These are phyloP conservation scores for Leiothrix lutea DNA, from an alignment of 2,113 vertebrate genomes.

Conservation along the genomic window DNA sequence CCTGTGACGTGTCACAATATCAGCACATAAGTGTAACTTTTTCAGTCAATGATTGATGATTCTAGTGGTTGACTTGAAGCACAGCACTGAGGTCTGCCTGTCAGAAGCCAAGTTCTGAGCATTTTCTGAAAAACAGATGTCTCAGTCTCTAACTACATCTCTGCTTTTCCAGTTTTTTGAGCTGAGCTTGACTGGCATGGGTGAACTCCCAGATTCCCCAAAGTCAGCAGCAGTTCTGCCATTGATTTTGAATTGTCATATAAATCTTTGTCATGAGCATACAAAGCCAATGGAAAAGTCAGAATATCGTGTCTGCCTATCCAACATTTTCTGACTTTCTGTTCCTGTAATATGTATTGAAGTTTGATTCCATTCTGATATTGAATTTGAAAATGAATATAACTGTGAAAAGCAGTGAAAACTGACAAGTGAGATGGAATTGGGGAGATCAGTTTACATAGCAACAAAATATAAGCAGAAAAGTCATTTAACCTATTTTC, in stretches of 20 bases:
- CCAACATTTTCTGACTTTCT: neutral
- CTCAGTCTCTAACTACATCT: neutral
- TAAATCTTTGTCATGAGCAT: neutral
- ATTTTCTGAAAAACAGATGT: neutral
- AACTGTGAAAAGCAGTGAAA: neutral
- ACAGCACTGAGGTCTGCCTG: neutral
- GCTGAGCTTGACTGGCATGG: neutral
- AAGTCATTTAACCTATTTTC: neutral
- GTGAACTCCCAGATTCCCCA: neutral
- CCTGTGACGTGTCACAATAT: neutral
- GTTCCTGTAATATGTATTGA: neutral
- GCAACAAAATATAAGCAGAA: neutral
- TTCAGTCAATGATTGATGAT: neutral
- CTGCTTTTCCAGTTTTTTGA: neutral
- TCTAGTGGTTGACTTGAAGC: neutral
- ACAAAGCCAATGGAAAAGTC: neutral
- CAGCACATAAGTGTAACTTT: slow-evolving; percentile 8
- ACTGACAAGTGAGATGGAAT: neutral
- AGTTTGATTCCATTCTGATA: neutral
- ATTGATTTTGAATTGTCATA: slow-evolving; percentile 19
- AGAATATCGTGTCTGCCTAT: neutral
- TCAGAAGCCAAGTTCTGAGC: neutral
- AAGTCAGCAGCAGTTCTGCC: neutral
- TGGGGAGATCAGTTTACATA: neutral
- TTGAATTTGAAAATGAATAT: neutral